Evolutionary conservation across 2,888 invertebrate genomes (phyloP).

Genomic region (Miltochrista miniata): DNA sequence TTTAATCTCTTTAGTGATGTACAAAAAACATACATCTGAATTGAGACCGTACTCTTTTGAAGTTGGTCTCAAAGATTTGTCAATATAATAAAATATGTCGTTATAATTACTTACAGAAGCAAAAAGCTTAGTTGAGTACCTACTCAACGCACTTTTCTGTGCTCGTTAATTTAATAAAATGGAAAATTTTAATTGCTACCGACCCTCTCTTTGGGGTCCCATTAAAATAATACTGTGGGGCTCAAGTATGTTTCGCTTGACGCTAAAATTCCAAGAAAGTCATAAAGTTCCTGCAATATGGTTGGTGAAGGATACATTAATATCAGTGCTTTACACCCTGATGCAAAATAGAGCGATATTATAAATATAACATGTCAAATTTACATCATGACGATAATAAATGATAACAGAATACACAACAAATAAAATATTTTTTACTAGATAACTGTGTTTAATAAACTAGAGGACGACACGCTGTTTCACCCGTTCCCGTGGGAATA

Average conservation of each 20-base stretch:
- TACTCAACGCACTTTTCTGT: conserved; percentile 41
- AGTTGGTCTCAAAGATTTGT: conserved; percentile 9
- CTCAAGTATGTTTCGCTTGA: conserved; percentile 48
- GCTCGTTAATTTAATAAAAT: conserved; percentile 65
- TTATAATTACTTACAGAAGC: conserved; percentile 27
- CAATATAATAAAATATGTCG: conserved; percentile 17
- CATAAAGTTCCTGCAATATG: conserved; percentile 25
- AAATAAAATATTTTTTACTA: too few species aligned
- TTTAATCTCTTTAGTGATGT: too few species aligned
- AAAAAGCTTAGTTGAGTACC: conserved; percentile 42
- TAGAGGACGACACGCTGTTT: too few species aligned
- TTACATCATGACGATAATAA: too few species aligned
- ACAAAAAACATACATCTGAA: too few species aligned
- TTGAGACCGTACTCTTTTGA: not conserved
- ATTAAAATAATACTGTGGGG: conserved; percentile 56
- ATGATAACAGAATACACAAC: too few species aligned
- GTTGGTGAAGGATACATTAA: too few species aligned
- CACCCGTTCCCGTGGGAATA: too few species aligned
- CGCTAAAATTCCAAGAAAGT: conserved; percentile 43
- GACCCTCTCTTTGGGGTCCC: conserved; percentile 45
- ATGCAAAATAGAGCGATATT: too few species aligned
- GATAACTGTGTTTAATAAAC: too few species aligned
- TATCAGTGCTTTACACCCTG: too few species aligned
- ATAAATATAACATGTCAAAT: too few species aligned
- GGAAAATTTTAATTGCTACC: conserved; percentile 64